Evolutionary conservation across 2,113 vertebrate genomes (phyloP).

Genomic region (Promerops cafer): DNA sequence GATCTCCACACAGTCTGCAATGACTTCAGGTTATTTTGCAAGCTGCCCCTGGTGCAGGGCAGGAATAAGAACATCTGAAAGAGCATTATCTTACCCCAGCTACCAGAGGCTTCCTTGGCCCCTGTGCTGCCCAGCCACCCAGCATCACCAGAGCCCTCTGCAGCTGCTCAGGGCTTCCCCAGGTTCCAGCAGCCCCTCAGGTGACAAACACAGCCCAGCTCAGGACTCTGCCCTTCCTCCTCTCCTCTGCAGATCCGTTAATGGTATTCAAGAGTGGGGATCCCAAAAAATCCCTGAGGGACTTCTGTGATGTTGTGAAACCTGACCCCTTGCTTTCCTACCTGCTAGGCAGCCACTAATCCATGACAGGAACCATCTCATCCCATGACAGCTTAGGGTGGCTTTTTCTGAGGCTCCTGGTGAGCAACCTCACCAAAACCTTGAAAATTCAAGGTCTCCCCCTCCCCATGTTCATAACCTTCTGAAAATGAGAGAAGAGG

Average conservation of each 20-base stretch:
- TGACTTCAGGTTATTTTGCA: neutral
- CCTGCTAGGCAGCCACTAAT: neutral
- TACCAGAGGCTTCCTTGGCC: neutral
- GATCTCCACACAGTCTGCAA: neutral
- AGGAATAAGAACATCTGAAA: neutral
- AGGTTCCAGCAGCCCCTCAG: neutral
- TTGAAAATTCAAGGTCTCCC: neutral
- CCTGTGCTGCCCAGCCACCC: neutral
- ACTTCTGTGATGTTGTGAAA: neutral
- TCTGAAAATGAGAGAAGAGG: neutral
- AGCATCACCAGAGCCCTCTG: neutral
- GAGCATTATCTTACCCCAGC: neutral
- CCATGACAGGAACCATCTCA: neutral
- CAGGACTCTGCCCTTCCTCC: neutral
- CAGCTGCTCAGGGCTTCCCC: neutral
- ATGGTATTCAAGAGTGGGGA: accelerated
- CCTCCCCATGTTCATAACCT: neutral
- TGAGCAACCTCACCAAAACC: neutral
- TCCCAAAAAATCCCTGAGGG: neutral
- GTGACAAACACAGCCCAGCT: neutral
- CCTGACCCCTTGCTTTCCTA: neutral
- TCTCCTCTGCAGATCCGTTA: neutral
- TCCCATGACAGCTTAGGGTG: accelerated
- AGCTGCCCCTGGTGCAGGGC: neutral
- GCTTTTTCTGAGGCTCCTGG: neutral